These are phyloP conservation scores for Archaeoteleia sp. DNA, from an alignment of 2,888 invertebrate genomes.

Conservation along the genomic window DNA sequence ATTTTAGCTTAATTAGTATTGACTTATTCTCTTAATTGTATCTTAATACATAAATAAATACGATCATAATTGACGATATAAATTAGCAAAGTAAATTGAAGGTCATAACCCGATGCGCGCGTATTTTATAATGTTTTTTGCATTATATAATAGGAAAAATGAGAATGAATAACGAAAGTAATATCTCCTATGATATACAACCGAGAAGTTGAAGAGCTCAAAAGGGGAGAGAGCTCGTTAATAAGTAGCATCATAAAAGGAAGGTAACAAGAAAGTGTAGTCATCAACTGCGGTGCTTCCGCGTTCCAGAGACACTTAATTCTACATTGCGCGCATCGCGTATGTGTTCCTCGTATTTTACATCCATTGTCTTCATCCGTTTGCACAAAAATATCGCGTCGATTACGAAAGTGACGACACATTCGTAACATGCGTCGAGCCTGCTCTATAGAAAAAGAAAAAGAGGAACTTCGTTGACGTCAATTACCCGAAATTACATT, in stretches of 20 bases:
- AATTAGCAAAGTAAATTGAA: no score
- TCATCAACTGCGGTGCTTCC: conserved; percentile 54
- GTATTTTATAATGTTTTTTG: no score
- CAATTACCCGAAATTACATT: no score
- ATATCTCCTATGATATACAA: conserved; percentile 33
- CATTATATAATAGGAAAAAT: no score
- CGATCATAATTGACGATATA: no score
- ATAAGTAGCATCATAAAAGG: conserved; percentile 50
- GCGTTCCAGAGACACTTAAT: conserved; percentile 57
- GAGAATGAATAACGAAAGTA: conserved; percentile 23
- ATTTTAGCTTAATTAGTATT: no score
- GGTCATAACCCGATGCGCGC: no score
- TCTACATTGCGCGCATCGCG: conserved; percentile 43
- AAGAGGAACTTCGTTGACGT: no score
- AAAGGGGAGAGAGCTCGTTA: conserved; percentile 50
- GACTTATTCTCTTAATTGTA: no score
- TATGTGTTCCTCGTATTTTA: conserved; percentile 33
- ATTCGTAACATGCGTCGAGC: no score
- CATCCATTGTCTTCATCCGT: conserved; percentile 46
- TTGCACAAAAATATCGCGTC: conserved; percentile 41
- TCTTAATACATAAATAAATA: no score
- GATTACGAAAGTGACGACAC: conserved; percentile 50
- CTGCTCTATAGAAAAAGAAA: no score
- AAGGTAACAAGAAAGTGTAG: conserved; percentile 52
- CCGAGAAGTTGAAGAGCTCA: conserved; percentile 27